A percentile compares a stretch with the other conserved stretches of the same genome.
phyloP scores from a whole-genome alignment of 2,113 vertebrate species.

The cat (Felis catus) region F.catus_Fca126_mat1.0 CM031419.1:108323001-108323500 shows the following conservation, averaged over 20 bases:
- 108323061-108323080: not conserved
- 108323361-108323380: not conserved
- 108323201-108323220: not conserved
- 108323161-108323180: not conserved
- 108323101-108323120: too few relatives aligned
- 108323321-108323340: not conserved
- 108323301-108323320: not conserved
- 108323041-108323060: too few relatives aligned
- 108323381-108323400: too few relatives aligned
- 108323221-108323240: not conserved
- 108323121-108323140: not conserved
- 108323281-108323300: not conserved
- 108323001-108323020: not conserved
- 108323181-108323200: not conserved
- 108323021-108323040: not conserved
- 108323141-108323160: not conserved
- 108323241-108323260: not conserved
- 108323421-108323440: too few relatives aligned
- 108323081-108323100: not conserved
- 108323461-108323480: too few relatives aligned
- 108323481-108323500: too few relatives aligned
- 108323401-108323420: too few relatives aligned
- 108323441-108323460: too few relatives aligned
- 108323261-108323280: not conserved
- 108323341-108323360: not conserved